Evolutionary conservation across 2,888 invertebrate species (phyloP).

Genomic region (Drosophila aldrichi): DNA sequence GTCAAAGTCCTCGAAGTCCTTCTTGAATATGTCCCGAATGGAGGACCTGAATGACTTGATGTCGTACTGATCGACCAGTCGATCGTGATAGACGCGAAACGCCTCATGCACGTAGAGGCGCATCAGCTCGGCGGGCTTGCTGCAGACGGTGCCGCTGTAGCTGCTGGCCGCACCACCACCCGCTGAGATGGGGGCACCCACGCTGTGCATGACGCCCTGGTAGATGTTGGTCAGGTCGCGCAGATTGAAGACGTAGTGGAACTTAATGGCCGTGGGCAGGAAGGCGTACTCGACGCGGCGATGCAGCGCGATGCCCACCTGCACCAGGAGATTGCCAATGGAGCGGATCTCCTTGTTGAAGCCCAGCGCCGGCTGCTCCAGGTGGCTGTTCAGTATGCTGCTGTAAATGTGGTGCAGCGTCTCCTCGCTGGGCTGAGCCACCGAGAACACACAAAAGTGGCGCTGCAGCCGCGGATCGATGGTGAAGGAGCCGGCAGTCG

Average conservation of each 20-base stretch:
- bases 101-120: constrained; percentile 97
- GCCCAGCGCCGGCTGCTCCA: constrained; percentile 88
- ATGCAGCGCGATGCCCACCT: constrained; percentile 92
- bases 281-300: constrained; percentile 91
- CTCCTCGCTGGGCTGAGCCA: constrained; percentile 92
- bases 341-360: constrained; percentile 86
- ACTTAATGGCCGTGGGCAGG: constrained; percentile 97
- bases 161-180: constrained; percentile 49
- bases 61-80: constrained; percentile 92
- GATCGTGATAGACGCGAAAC: constrained; percentile 95
- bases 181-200: constrained; percentile 86
- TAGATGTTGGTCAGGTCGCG: constrained; percentile 97
- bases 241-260: constrained; percentile 97
- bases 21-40: constrained; percentile 91
- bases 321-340: constrained; percentile 86
- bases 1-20: constrained; percentile 91
- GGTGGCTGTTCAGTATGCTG: constrained; percentile 91
- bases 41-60: constrained; percentile 91
- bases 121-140: constrained; percentile 90
- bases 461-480: constrained; percentile 96
- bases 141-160: constrained; percentile 85
- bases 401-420: constrained; percentile 94
- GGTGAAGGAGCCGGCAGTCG: constrained; percentile 98
- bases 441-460: constrained; percentile 94
- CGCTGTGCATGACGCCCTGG: constrained; percentile 95